Evolutionary conservation across 2,888 invertebrate genomes (phyloP).

Genomic region (Xanthia togata): DNA sequence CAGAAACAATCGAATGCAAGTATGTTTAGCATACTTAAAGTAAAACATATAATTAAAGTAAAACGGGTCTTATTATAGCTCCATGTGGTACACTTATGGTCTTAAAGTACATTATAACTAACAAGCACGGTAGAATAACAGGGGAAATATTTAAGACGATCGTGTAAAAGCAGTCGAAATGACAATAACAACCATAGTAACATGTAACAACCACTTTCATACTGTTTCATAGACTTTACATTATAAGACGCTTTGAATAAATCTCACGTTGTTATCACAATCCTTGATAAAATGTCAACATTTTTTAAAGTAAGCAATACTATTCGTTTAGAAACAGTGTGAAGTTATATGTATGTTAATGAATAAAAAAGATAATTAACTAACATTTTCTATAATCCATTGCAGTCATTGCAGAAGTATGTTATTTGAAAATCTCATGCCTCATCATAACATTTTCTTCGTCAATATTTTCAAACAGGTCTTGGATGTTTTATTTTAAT

Average conservation of each 20-base stretch:
- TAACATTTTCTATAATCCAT: not conserved
- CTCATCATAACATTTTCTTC: not conserved
- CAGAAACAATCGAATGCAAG: slow-evolving; percentile 9
- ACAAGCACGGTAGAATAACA: slow-evolving; percentile 76
- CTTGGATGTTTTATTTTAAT: slow-evolving; percentile 13
- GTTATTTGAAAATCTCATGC: slow-evolving; percentile 8
- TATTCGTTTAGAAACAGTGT: slow-evolving; percentile 3
- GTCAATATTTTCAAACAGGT: slow-evolving; percentile 6
- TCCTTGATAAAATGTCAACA: slow-evolving; percentile 7
- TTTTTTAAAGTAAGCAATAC: slow-evolving; percentile 16
- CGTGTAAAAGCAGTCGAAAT: slow-evolving; percentile 80
- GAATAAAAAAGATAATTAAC: not conserved
- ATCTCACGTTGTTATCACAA: slow-evolving; percentile 40
- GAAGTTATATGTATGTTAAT: slow-evolving; percentile 31
- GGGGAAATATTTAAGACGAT: slow-evolving; percentile 73
- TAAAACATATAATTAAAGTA: slow-evolving; percentile 48
- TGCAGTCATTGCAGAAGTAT: not conserved
- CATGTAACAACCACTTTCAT: slow-evolving; percentile 79
- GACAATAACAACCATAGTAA: slow-evolving; percentile 80
- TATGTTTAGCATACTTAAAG: slow-evolving; percentile 22
- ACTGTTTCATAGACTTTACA: slow-evolving; percentile 62
- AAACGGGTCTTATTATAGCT: slow-evolving; percentile 58
- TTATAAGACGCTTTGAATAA: slow-evolving; percentile 54
- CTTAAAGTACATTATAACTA: slow-evolving; percentile 65
- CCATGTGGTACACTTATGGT: slow-evolving; percentile 67